These are phyloP conservation scores for Oxyruncus cristatus DNA, from an alignment of 2,113 vertebrate species.

Conservation along the genomic window DNA sequence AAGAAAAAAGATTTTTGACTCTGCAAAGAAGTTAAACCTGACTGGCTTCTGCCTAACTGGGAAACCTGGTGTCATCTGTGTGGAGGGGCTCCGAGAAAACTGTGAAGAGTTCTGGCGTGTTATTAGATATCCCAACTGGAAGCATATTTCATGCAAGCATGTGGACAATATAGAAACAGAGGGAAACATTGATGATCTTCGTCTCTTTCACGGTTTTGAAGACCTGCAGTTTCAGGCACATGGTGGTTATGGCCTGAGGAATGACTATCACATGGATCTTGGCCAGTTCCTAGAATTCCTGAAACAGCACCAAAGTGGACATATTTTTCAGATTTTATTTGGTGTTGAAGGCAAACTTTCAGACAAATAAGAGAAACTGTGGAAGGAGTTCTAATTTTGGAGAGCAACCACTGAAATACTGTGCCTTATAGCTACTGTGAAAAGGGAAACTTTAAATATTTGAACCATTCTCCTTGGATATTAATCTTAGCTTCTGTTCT, in stretches of 20 bases:
- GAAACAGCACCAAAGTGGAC: slow-evolving; percentile 71
- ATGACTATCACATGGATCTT: slow-evolving; percentile 81
- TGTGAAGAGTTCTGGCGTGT: slow-evolving; percentile 79
- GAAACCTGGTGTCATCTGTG: slow-evolving; percentile 80
- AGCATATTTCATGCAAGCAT: slow-evolving; percentile 80
- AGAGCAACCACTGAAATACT: neutral
- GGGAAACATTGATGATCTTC: slow-evolving; percentile 32
- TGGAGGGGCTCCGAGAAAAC: slow-evolving; percentile 69
- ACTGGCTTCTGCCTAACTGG: slow-evolving; percentile 80
- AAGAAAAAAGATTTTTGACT: slow-evolving; percentile 77
- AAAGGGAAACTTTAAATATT: neutral
- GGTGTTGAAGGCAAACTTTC: slow-evolving; percentile 73
- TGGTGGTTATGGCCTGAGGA: slow-evolving; percentile 76
- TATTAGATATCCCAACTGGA: slow-evolving; percentile 79
- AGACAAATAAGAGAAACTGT: slow-evolving; percentile 25
- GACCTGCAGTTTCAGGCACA: slow-evolving; percentile 77
- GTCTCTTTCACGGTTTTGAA: slow-evolving; percentile 72
- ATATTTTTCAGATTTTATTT: slow-evolving; percentile 79
- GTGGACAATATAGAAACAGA: slow-evolving; percentile 62
- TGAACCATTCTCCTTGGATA: too few species aligned
- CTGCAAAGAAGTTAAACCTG: slow-evolving; percentile 72
- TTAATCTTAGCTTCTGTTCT: neutral
- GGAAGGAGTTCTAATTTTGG: neutral
- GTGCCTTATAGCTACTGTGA: neutral
- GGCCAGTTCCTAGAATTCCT: slow-evolving; percentile 79